Conservation (phyloP, 2,888 invertebrate species). For the Tenthredo amoena region DNA sequence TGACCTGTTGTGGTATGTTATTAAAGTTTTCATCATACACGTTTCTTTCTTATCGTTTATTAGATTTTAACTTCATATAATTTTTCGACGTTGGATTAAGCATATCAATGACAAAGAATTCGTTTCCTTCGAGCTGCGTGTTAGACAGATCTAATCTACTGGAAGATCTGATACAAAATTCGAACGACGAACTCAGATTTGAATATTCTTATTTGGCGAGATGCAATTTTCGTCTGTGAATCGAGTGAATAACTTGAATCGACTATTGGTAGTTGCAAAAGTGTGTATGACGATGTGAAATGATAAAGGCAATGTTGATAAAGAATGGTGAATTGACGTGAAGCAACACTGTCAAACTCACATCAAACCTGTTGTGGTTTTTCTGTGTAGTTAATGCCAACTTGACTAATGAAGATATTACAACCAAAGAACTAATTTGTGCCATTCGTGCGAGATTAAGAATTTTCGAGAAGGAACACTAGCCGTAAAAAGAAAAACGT, state of each 20-base stretch:
- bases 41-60: neutral
- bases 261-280: neutral
- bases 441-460: neutral
- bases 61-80: neutral
- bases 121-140: neutral
- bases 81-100: neutral
- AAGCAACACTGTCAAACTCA: neutral
- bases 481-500: neutral
- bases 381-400: neutral
- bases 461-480: neutral
- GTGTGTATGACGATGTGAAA: neutral
- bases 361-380: neutral
- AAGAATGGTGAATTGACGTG: neutral
- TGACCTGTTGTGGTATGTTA: neutral
- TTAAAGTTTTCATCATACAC: neutral
- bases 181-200: neutral
- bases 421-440: neutral
- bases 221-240: neutral
- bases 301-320: neutral
- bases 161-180: neutral
- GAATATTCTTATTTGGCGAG: neutral
- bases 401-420: neutral
- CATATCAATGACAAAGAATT: neutral
- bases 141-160: no score
- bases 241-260: neutral